Conservation (phyloP, 2,797 vertebrate species). For the Gobio occitaniae region DNA sequence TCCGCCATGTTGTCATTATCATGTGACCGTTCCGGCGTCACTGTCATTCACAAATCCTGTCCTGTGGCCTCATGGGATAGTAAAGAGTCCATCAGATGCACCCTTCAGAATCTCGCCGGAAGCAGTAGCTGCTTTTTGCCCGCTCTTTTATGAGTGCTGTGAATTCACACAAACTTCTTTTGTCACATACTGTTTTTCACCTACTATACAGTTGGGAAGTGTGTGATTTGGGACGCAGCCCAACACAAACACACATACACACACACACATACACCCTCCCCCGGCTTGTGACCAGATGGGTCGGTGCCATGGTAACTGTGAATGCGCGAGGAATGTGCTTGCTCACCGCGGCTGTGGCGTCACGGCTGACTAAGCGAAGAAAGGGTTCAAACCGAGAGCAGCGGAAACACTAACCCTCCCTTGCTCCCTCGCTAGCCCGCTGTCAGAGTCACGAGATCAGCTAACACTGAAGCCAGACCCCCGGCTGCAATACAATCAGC, state of each 20-base stretch:
- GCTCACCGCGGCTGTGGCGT: constrained; percentile 54
- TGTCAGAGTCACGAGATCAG: constrained; percentile 58
- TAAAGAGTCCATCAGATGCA: background rate
- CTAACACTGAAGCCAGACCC: constrained; percentile 4
- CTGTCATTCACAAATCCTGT: background rate
- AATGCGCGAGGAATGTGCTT: constrained; percentile 64
- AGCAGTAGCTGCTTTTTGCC: background rate
- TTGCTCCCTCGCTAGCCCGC: background rate
- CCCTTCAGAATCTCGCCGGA: background rate
- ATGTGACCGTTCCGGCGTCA: background rate
- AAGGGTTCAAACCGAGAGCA: constrained; percentile 56
- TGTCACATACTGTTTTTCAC: background rate
- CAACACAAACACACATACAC: constrained; percentile 17
- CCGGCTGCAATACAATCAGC: background rate
- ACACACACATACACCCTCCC: constrained; percentile 32
- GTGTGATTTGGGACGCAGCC: background rate
- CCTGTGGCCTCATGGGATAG: background rate
- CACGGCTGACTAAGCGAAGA: constrained; percentile 53
- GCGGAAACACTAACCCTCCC: constrained; percentile 45
- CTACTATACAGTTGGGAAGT: background rate
- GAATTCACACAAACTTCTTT: background rate
- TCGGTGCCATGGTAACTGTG: constrained; percentile 66
- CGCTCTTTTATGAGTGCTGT: background rate
- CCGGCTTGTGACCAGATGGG: constrained; percentile 63
- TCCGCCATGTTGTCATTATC: background rate